These are phyloP conservation scores for Cheilosia vernalis DNA, from an alignment of 2,888 invertebrate species.

Conservation along the genomic window DNA sequence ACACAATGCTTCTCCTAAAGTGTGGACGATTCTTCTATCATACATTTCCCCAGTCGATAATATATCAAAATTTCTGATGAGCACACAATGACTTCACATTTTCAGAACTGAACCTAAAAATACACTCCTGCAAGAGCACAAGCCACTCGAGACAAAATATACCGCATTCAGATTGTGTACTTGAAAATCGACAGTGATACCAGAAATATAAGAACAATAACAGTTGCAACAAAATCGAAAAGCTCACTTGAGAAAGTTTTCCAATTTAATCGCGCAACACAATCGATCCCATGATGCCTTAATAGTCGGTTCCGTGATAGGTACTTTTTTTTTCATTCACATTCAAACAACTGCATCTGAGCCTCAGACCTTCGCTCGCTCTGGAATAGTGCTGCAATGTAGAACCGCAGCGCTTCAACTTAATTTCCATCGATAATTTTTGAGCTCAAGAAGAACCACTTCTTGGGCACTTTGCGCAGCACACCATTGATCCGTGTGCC, in stretches of 20 bases:
- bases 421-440: conserved; percentile 68
- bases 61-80: conserved; percentile 20
- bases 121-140: neutral
- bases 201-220: conserved; percentile 34
- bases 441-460: conserved; percentile 64
- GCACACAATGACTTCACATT: conserved; percentile 18
- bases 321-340: neutral
- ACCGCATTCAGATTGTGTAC: conserved; percentile 31
- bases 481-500: conserved; percentile 43
- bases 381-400: conserved; percentile 24
- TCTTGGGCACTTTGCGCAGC: conserved; percentile 55
- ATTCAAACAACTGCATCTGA: conserved; percentile 35
- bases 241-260: conserved; percentile 68
- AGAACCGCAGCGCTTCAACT: conserved; percentile 66
- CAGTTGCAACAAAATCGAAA: conserved; percentile 46
- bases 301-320: conserved; percentile 29
- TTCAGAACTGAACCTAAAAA: neutral
- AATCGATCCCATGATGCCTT: conserved; percentile 62
- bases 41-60: conserved; percentile 17
- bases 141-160: conserved; percentile 44
- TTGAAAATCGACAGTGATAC: conserved; percentile 40
- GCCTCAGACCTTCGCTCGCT: neutral
- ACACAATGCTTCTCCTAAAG: neutral
- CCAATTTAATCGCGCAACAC: conserved; percentile 68
- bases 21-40: neutral